Evolutionary conservation across 2,888 invertebrate species (phyloP).

Genomic region (Sminthurides aquaticus): DNA sequence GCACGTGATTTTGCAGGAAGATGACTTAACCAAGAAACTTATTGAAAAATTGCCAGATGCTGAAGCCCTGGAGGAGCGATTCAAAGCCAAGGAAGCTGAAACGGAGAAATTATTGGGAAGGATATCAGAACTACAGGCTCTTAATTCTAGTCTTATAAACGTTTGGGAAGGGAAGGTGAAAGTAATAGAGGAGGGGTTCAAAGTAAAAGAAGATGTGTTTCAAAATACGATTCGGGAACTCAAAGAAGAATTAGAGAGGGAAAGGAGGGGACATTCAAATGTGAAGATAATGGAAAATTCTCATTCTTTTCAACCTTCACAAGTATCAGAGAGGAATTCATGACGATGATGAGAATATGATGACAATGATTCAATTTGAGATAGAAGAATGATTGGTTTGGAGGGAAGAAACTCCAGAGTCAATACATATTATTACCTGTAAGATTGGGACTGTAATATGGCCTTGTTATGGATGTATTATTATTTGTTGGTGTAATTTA

Average conservation of each 20-base stretch:
- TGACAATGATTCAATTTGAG: too few relatives aligned
- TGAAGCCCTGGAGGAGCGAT: slow-evolving; percentile 2
- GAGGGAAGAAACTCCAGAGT: too few relatives aligned
- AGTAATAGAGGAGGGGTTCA: slow-evolving; percentile 15
- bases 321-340: neutral
- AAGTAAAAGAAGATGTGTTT: slow-evolving; percentile 11
- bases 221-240: slow-evolving; percentile 14
- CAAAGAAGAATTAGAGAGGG: slow-evolving; percentile 8
- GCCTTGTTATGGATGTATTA: neutral
- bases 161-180: slow-evolving; percentile 18
- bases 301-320: neutral
- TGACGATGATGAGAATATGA: neutral
- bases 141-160: slow-evolving; percentile 15
- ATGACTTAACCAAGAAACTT: slow-evolving; percentile 15
- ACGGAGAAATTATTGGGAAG: slow-evolving; percentile 1
- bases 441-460: neutral
- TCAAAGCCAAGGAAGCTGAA: slow-evolving; percentile 17
- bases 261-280: neutral
- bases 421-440: too few relatives aligned
- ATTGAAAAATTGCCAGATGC: slow-evolving; percentile 11
- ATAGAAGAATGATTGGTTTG: too few relatives aligned
- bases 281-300: neutral
- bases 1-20: slow-evolving; percentile 10
- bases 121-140: slow-evolving; percentile 14
- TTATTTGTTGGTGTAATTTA: neutral